Percentiles rank a stretch among this genome's conserved stretches.
Evolutionary conservation across 2,113 vertebrate species (phyloP).

Genomic region (Cyanoramphus novaezelandiae): DNA sequence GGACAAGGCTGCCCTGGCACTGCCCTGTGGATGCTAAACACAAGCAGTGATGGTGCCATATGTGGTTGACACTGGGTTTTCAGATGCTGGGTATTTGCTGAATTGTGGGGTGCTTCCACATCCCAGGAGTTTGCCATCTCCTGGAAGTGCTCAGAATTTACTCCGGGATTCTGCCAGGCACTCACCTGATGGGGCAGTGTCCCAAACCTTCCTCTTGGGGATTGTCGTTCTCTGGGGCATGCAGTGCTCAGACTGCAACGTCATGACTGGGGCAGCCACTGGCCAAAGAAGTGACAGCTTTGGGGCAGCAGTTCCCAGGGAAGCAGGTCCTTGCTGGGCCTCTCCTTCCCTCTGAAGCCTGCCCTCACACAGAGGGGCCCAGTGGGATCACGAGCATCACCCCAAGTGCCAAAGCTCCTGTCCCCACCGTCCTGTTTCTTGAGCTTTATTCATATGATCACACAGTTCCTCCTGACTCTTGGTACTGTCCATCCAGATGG

Average conservation of each 20-base stretch:
- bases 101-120: background rate
- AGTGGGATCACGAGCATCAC: background rate
- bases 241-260: rapidly evolving
- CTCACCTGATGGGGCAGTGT: background rate
- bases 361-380: background rate
- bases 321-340: background rate
- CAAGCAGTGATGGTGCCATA: background rate
- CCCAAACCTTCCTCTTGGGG: rapidly evolving
- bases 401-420: background rate
- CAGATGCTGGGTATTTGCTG: background rate
- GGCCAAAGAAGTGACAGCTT: background rate
- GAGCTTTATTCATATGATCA: background rate
- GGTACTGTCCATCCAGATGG: background rate
- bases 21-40: background rate
- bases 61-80: rapidly evolving
- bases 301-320: background rate
- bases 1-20: background rate
- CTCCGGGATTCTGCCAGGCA: rapidly evolving
- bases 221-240: rapidly evolving
- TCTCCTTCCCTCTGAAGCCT: background rate
- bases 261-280: rapidly evolving
- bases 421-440: background rate
- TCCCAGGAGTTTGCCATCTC: background rate
- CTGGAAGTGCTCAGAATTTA: background rate
- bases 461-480: background rate